Base-by-base conservation (phyloP, 2,888 invertebrate genomes). In the Malthinus seriepunctatus region DNA sequence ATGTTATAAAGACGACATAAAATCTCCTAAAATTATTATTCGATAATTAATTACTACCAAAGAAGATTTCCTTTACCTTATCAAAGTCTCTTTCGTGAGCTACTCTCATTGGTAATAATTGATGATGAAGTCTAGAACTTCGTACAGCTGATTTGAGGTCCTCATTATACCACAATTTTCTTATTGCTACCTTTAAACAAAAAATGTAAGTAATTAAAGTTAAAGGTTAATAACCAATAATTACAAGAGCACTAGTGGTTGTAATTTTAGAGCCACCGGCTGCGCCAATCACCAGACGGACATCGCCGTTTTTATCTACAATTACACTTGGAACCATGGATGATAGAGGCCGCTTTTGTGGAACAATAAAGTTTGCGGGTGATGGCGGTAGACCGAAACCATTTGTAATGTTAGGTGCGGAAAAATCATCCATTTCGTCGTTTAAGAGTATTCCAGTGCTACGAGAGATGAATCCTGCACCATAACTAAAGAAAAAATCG, bases 211-310 rank as follows among this genome's bases (percentile, higher is more conserved):
- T n/a, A n/a, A n/a, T n/a, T n/a, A n/a, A 73, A 71, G n/a, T 15
- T 59, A 50, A 10, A 52, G 9, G 32, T 9, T n/a, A 32, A 23
- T 7, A 6, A n/a, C n/a, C n/a, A 7, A 9, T 48, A 8, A 2
- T 77, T 77, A 91, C 91, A 79, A 85, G 75, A 6, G 89, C 86
- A 3, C 91, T 85, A 60, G 91, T 86, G 0, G 93, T 91, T 3
- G 93, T 93, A 63, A 97, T 97, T 78, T 90, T 91, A 0, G 91
- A 89, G 23, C 97, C 97, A 1, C 97, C 96, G 1, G 96, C 93
- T 1, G 89, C 95, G 1, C 97, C 97, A 4, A 91, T 67, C 0
- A 86, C 80, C 72, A 87, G 76, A 44, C 81, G 79, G 0, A 87
- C 89, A 51, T 87, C 80, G 5, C 86, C 85, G 8, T 86, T 76